A percentile compares a stretch with the other conserved stretches of the same genome.
Evolutionary conservation across 2,888 invertebrate species (phyloP).

Genomic region (Polyommatus iphigenia): DNA sequence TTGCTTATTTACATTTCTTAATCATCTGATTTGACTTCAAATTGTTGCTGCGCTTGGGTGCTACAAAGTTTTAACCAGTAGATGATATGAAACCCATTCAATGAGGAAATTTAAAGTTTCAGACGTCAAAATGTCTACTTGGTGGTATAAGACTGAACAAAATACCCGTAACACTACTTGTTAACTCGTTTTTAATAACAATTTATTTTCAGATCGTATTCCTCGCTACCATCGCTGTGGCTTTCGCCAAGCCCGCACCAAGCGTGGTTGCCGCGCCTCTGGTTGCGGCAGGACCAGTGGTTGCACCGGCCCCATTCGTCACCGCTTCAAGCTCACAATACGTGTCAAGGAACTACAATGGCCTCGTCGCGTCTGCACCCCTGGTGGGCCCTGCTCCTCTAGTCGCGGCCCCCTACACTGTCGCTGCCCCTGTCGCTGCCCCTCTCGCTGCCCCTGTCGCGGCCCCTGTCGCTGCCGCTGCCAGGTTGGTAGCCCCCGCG

Average conservation of each 20-base stretch:
- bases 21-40: too few relatives aligned
- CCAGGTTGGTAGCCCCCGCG: constrained; percentile 32
- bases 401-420: constrained; percentile 52
- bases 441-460: constrained; percentile 53
- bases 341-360: constrained; percentile 82
- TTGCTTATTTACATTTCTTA: too few relatives aligned
- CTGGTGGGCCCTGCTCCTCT: constrained; percentile 68
- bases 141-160: too few relatives aligned
- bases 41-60: too few relatives aligned
- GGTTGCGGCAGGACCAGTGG: constrained; percentile 50
- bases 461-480: constrained; percentile 45
- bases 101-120: too few relatives aligned
- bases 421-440: constrained; percentile 50
- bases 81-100: too few relatives aligned
- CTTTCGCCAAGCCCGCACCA: constrained; percentile 65
- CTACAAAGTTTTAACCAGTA: too few relatives aligned
- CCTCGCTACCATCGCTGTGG: constrained; percentile 60
- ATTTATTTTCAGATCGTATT: constrained; percentile 58
- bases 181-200: too few relatives aligned
- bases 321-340: constrained; percentile 84
- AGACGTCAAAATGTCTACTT: too few relatives aligned
- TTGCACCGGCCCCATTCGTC: constrained; percentile 78
- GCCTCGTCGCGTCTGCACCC: constrained; percentile 68
- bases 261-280: constrained; percentile 50
- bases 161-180: too few relatives aligned